phyloP scores from a whole-genome alignment of 2,797 vertebrate species.

The Poecilia gillii region DNA sequence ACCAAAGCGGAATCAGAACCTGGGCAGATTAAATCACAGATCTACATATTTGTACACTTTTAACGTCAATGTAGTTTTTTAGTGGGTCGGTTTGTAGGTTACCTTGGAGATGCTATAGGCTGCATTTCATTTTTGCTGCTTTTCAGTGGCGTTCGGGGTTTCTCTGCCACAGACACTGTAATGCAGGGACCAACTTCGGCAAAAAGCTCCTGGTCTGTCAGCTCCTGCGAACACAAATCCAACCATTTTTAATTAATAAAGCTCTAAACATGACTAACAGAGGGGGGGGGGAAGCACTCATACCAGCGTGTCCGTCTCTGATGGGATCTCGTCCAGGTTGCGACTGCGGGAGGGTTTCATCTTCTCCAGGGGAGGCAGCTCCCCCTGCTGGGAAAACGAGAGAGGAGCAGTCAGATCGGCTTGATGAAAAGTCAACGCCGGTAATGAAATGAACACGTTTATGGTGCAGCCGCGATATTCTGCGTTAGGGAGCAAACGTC shows the following conservation, averaged over 20 bases:
- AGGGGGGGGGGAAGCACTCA: background rate
- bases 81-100: background rate
- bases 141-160: conserved; percentile 88
- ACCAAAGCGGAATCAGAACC: too few relatives aligned
- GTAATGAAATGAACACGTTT: background rate
- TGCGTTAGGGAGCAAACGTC: background rate
- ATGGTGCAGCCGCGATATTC: background rate
- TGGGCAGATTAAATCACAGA: background rate
- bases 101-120: conserved; percentile 86
- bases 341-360: conserved; percentile 86
- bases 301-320: conserved; percentile 85
- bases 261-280: conserved; percentile 1
- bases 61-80: background rate
- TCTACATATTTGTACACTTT: background rate
- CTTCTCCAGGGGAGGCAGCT: conserved; percentile 83
- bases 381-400: conserved; percentile 83
- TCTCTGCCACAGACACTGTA: conserved; percentile 85
- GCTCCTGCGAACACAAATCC: conserved; percentile 74
- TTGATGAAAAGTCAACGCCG: background rate
- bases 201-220: conserved; percentile 85
- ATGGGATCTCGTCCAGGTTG: conserved; percentile 85
- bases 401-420: conserved; percentile 12
- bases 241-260: background rate
- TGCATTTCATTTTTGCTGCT: conserved; percentile 84
- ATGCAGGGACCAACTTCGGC: conserved; percentile 83